Evolutionary conservation across 2,888 invertebrate species (phyloP), one percentile per base, ranked within the genome.

Genomic region (Meiosimyza platycephala): DNA sequence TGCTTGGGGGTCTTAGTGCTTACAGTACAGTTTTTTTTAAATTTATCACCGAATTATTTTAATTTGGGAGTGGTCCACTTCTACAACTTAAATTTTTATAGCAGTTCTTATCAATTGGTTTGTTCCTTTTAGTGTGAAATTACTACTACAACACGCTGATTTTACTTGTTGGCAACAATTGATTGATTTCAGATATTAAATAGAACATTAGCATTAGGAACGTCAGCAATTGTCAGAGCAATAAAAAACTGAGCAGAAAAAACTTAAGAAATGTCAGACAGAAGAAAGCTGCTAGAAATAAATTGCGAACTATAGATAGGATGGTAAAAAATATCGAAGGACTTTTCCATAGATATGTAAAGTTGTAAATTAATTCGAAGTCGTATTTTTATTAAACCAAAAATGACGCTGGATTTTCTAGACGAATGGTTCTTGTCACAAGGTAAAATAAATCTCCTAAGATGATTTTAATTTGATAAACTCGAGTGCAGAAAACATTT

Each of bases 391-490:
- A 52, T 60, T 59, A 54, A 40, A 50, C 3, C 6, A 54, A 72
- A 68, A 72, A 78, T 78, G 77, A 77, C 76, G 66, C 67, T 85
- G 84, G 85, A 86, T 83, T 85, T 85, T 84, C 82, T 86, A 79
- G 85, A 86, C 78, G 85, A 85, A 80, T 85, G 85, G 86, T 85
- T 85, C 81, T 81, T 85, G 81, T 86, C 85, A 77, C 86, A 86
- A 86, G 86, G 85, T 85, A 85, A 85, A 81, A 66, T 13, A 16
- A 16, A 22, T 57, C 12, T 57, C n/a, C 16, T 13, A 15, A 73
- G 59, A 59, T 28, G 7, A 52, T n/a, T 47, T 55, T 60, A 28
- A 62, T 63, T 47, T 40, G 52, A 48, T 63, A 55, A 47, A 55
- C 54, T 47, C 40, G 51, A 54, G 55, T 40, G 50, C 71, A 15